Base-by-base conservation (phyloP, 1,140 invertebrate species). In the Spodoptera litura region DNA sequence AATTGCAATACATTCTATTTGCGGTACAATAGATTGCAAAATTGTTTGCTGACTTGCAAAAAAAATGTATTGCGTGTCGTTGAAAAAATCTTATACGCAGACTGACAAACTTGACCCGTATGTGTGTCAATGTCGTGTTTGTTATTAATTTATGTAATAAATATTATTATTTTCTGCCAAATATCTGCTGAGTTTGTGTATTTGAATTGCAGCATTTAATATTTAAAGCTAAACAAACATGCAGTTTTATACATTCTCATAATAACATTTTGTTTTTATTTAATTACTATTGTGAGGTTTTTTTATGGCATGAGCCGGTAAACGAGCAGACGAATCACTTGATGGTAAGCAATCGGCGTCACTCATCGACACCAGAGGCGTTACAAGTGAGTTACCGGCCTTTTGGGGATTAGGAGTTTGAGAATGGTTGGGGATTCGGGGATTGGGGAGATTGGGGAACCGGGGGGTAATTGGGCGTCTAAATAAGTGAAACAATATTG, bases 101-200 rank as follows among this genome's bases (percentile, higher is more conserved):
- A 52, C 59, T 53, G 59, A 53, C 59, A 75, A 75, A 75, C 73
- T 75, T 75, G 73, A 75, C 73, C 58, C 13, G 59, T 59, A 64
- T 20, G 4, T 75, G 27, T 75, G 73, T 64, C 73, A 75, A 75
- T 75, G 73, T 64, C 73, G n/a, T n/a, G 49, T 62, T 25, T 74
- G 15, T 62, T 61, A n/a, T 59, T 3, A 25, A 31, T 15, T 75
- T 61, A 75, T 44, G 73, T 75, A 75, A 62, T 35, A 38, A 75
- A 62, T 35, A 38, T 35, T 44, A 25, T 62, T 52, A n/a, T 49
- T 11, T 9, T 20, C 62, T 38, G 13, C 56, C 38, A 62, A 55
- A 20, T 31, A 64, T 75, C 49, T 71, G 27, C 55, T 55, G 31
- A n/a, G 6, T 25, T 49, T 49, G 38, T 0, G 51, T 10, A n/a